Base-by-base conservation (phyloP, 2,797 vertebrate species). In the Lycodopsis pacificus region DNA sequence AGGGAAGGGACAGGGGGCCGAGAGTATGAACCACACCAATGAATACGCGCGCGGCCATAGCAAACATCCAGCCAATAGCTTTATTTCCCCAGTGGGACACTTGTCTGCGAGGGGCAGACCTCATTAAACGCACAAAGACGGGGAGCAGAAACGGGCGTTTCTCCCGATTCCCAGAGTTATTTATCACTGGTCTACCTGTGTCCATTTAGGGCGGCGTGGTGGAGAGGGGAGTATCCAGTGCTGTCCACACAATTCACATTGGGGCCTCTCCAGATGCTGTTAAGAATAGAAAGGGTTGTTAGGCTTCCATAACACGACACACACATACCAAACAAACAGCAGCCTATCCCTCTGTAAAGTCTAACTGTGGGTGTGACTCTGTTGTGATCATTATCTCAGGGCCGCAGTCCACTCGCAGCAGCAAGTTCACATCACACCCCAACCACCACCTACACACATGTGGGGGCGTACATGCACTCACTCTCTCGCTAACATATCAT, bases 201-300 rank as follows among this genome's bases (percentile, higher is more conserved):
- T 87, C 98, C 98, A 13, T 99, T 99, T 27, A 99, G 73, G 82
- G 98, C 97, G 9, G 98, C 97, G 20, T 99, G 98, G 91, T 99
- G 98, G 75, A 99, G 95, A 1, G 98, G 98, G 1, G 97, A 98
- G 84, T 99, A 99, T 89, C 98, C 98, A 79, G 97, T 98, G 89
- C 95, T 98, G 95, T 99, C 98, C 86, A 98, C 97, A 71, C 98
- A 99, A 90, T 99, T 99, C 95, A 99, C 97, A 80, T 98, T 99
- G 25, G 98, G 98, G 72, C 97, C 97, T 89, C 98, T 97, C 98
- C 98, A 99, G 93, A 99, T 99, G 89, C 98, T 99, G 94, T 54
- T 79, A 65, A 75, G 66, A 83, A 46, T 0, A 90, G 67, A 90
- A 65, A 84, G 7, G 15, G 80, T 32, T 70, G 65, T 88, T 80